Base-by-base conservation (phyloP, 2,888 invertebrate genomes). In the Saturnia pavonia region DNA sequence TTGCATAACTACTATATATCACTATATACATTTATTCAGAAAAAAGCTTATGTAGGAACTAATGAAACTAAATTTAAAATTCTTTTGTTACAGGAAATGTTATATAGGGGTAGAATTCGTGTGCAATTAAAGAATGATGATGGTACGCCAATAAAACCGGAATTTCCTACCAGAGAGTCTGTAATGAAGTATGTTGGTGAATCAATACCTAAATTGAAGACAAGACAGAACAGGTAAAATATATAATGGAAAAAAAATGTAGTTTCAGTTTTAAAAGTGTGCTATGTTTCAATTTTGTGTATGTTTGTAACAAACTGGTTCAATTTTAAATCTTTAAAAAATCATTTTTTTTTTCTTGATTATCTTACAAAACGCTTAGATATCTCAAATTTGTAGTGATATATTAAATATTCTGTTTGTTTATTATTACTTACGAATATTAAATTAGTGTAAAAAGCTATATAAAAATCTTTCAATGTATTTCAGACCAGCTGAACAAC, bases 91-190 rank as follows among this genome's bases (percentile, higher is more conserved):
- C 78, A 95, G 95, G 99, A 99, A 91, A 94, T 96, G 73, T 91
- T 96, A 67, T 96, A 95, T 82, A 95, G 98, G 77, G 99, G 99
- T 1, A 95, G 99, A 72, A 97, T 99, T 75, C 95, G 99, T 70
- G 97, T 99, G 0, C 99, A 99, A 85, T 90, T 99, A 73, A 98
- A 96, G 85, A 97, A 98, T 87, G 98, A 98, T 84, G 97, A 99
- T 89, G 98, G 98, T 0, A 93, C 95, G 27, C 96, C 96, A 0
- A 91, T 96, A 43, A 96, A 96, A 84, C 87, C 96, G 0, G 95
- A 96, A 57, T 97, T 96, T 81, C 94, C 96, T 1, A 95, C 96
- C 0, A 95, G 98, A 76, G 97, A 97, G 77, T 96, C 97, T 66
- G 85, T 99, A 2, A 95, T 99, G 94, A 85, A 95, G 70, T 96